phyloP scores from a whole-genome alignment of 2,113 vertebrate genomes.

The Antechinus flavipes region DNA sequence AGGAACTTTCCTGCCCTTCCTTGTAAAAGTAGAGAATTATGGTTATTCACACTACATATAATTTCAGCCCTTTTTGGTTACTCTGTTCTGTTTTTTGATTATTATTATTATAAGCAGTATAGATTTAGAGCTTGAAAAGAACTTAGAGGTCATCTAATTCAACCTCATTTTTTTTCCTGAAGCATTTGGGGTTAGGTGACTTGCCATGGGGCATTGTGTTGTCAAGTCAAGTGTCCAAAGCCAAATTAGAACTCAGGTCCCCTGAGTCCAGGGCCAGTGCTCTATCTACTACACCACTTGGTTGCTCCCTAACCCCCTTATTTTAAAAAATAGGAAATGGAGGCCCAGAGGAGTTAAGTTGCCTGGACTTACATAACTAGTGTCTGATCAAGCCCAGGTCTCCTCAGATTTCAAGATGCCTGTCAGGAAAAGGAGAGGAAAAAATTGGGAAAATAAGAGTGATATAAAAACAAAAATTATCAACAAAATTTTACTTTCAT shows the following conservation, averaged over 20 bases:
- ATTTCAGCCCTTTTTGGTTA: not conserved
- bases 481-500: not conserved
- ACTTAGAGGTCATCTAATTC: not conserved
- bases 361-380: not conserved
- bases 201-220: too few relatives aligned
- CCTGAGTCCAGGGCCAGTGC: too few relatives aligned
- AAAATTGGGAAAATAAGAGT: not conserved
- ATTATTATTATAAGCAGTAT: not conserved
- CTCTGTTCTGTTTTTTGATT: not conserved
- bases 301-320: too few relatives aligned
- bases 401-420: not conserved
- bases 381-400: not conserved
- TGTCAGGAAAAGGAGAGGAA: not conserved
- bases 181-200: too few relatives aligned
- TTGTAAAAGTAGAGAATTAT: not conserved
- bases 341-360: too few relatives aligned
- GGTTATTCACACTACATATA: not conserved
- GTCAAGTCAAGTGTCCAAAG: too few relatives aligned
- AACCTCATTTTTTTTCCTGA: not conserved
- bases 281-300: too few relatives aligned
- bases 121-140: not conserved
- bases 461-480: not conserved
- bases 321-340: too few relatives aligned
- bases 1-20: not conserved
- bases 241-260: too few relatives aligned